These are phyloP conservation scores for Amphipyra tragopoginis DNA, from an alignment of 2,888 invertebrate species.

Conservation along the genomic window DNA sequence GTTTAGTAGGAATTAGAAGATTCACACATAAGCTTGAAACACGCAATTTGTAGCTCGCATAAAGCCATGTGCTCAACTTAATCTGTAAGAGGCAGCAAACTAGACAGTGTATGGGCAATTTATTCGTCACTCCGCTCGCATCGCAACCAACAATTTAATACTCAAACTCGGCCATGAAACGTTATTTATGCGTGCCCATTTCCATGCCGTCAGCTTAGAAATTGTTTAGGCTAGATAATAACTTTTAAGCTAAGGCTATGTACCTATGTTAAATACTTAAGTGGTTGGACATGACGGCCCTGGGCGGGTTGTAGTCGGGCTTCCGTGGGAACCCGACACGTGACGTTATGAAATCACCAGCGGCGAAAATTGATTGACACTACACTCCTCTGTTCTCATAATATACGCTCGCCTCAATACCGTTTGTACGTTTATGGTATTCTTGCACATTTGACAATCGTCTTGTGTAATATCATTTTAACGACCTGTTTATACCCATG, in stretches of 20 bases:
- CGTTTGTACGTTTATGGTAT: constrained; percentile 41
- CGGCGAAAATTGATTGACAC: constrained; percentile 88
- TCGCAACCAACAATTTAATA: constrained; percentile 77
- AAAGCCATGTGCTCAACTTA: constrained; percentile 43
- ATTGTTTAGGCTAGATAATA: constrained; percentile 88
- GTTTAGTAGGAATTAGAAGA: constrained; percentile 36
- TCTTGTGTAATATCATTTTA: constrained; percentile 37
- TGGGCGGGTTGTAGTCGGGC: constrained; percentile 83
- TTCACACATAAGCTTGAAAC: constrained; percentile 46
- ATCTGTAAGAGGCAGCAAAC: constrained; percentile 64
- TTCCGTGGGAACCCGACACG: constrained; percentile 88
- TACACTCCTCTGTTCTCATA: constrained; percentile 61
- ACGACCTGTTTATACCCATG: constrained; percentile 19
- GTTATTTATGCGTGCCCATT: constrained; percentile 87
- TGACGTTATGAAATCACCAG: constrained; percentile 87
- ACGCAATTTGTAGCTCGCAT: constrained; percentile 39
- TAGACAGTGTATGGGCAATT: constrained; percentile 68
- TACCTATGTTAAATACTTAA: constrained; percentile 88
- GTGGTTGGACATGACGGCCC: constrained; percentile 88
- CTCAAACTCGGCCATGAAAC: constrained; percentile 77
- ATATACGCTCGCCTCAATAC: constrained; percentile 59
- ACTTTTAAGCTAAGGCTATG: constrained; percentile 86
- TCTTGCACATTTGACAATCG: constrained; percentile 48
- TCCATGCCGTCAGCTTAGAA: constrained; percentile 83
- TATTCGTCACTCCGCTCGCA: constrained; percentile 71